phyloP scores from a whole-genome alignment of 2,888 invertebrate genomes.

The Apantesis nais region DNA sequence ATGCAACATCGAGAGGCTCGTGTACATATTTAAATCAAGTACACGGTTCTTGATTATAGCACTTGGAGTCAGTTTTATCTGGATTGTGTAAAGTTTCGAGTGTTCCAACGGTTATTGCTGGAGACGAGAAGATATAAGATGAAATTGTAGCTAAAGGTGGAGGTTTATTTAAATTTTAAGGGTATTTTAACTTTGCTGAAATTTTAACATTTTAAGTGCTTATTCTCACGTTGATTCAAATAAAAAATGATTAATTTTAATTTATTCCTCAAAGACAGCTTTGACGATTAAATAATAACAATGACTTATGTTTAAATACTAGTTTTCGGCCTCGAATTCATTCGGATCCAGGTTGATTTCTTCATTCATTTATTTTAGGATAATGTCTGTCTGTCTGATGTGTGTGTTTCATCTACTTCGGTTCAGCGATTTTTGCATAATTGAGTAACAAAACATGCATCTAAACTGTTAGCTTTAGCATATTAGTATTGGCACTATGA shows the following conservation, averaged over 20 bases:
- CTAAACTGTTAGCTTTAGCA: too few species aligned
- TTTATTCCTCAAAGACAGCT: too few species aligned
- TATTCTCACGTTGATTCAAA: not conserved
- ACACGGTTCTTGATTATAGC: conserved; percentile 67
- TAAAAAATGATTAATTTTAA: too few species aligned
- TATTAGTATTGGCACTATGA: too few species aligned
- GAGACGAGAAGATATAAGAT: conserved; percentile 30
- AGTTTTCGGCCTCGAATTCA: too few species aligned
- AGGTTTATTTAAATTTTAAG: not conserved
- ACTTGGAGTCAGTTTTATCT: conserved; percentile 50
- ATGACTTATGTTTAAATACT: too few species aligned
- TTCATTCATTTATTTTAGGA: not conserved
- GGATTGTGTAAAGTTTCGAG: conserved; percentile 52
- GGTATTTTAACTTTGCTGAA: not conserved
- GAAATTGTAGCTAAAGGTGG: conserved; percentile 24
- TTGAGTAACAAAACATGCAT: too few species aligned
- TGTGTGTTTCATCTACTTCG: too few species aligned
- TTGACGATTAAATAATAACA: too few species aligned
- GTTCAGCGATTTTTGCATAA: too few species aligned
- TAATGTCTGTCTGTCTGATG: too few species aligned
- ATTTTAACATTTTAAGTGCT: not conserved
- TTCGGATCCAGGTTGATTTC: too few species aligned
- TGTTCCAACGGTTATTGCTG: conserved; percentile 47
- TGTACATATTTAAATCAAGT: conserved; percentile 74
- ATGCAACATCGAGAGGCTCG: conserved; percentile 52